Evolutionary conservation across 1,140 invertebrate genomes (phyloP), one percentile per base, ranked within the genome.

Genomic region (Drosophila murphyi): DNA sequence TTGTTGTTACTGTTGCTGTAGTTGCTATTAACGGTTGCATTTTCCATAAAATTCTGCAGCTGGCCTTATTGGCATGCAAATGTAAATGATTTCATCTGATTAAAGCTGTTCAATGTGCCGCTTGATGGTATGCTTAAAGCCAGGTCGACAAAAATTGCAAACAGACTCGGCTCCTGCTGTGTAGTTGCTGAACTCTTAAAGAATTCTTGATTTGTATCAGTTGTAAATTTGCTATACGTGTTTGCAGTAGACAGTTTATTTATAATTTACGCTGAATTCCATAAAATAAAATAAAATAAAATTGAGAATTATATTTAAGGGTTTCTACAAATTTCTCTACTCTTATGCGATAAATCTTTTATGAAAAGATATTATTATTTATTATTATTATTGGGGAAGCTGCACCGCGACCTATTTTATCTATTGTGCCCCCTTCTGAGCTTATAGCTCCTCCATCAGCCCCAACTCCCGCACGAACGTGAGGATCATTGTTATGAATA

Each of bases 61-160:
- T 48, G 32, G 10, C 8, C 34, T 45, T 80, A 45, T 43, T 60
- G 55, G 52, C 57, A 67, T 80, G 67, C 45, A 80, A 80, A 77
- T 78, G 68, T 63, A 63, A 71, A 87, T 76, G 81, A 82, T 78
- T 82, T 82, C 63, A 82, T 72, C 50, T 65, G 47, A 86, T 85
- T 74, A 55, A 72, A 70, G 20, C 28, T 31, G 20, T 2, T 56
- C 61, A 61, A 61, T 6, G 35, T 8, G 4, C 28, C 31, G 56
- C 4, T 12, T 8, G 12, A 50, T 8, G 10, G 51, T 43, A 59
- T 60, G 29, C 62, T 63, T 77, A 76, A 51, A 32, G 39, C 32
- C n/a, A 60, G 41, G 20, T 20, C 20, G 20, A 35, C 48, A 37
- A 12, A 20, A 10, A 37, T 50, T 47, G 48, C 41, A 48, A 61